Base-by-base conservation (phyloP, 2,888 invertebrate genomes). In the Philonicus albiceps region DNA sequence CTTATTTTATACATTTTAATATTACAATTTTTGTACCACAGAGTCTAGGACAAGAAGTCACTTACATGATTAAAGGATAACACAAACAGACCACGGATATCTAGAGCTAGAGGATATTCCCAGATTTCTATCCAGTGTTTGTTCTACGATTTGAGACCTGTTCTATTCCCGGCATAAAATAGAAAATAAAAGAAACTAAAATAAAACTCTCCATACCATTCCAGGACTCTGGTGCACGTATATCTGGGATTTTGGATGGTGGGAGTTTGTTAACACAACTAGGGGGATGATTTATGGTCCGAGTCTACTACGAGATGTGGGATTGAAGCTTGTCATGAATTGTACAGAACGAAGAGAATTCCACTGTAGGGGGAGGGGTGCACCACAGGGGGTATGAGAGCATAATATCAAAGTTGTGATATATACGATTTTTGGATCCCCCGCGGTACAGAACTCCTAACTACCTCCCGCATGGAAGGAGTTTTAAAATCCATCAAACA, bases 241-340 rank as follows among this genome's bases (percentile, higher is more conserved):
- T 74, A 31, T 74, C 34, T 74, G 7, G n/a, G 31, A 34, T 6
- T 37, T 31, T 31, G 16, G n/a, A 73, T 16, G 30, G 84, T 30
- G 72, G 49, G 84, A 84, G 81, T 64, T 84, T 84, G 73, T 43
- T 84, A 72, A 34, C 27, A 72, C 73, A n/a, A n/a, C n/a, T n/a
- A n/a, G 43, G 27, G 31, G 84, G 73, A 84, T 84, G 84, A 84
- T 84, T 84, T 84, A 84, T 84, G 43, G 30, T 43, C 40, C n/a
- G 84, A 73, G 73, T 73, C 37, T 84, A 16, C 43, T 43, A 84
- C 27, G 73, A 84, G 43, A n/a, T n/a, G 84, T 73, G 19, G 43
- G 31, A 84, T 73, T 43, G 84, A 84, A 84, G 43, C 84, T 72
- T 84, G 84, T 73, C 84, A 73, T 72, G 73, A 34, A 4, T 64